Conservation (phyloP, 2,113 vertebrate genomes). For the Tragelaphus strepsiceros region DNA sequence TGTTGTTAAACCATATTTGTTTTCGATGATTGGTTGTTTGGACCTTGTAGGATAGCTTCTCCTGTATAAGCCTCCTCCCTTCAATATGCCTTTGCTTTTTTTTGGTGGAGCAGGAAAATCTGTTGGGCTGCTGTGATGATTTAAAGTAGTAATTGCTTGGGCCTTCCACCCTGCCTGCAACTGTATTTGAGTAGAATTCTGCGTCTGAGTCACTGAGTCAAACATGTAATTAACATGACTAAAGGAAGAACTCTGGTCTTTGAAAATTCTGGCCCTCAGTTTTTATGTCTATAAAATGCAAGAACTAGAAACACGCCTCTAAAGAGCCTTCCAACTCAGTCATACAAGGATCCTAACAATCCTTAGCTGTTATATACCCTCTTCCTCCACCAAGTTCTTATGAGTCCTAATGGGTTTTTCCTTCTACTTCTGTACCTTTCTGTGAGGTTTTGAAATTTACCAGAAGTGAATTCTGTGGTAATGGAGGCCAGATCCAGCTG, state of each 20-base stretch:
- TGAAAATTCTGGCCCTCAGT: slow-evolving; percentile 27
- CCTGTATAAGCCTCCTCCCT: background rate
- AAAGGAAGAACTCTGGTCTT: slow-evolving; percentile 26
- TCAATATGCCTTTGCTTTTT: background rate
- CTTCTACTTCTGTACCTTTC: background rate
- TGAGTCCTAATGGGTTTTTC: background rate
- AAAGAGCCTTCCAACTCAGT: background rate
- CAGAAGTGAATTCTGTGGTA: background rate
- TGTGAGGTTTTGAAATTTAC: background rate
- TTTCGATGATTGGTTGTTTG: background rate
- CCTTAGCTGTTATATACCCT: background rate
- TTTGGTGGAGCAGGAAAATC: slow-evolving; percentile 1
- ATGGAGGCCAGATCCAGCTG: background rate
- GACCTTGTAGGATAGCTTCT: background rate
- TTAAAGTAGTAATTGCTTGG: slow-evolving; percentile 35
- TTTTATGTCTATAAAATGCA: slow-evolving; percentile 8
- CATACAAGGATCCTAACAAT: background rate
- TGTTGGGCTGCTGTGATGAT: background rate
- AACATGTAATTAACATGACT: slow-evolving; percentile 56
- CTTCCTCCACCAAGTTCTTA: background rate
- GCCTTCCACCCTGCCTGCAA: background rate
- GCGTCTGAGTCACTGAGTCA: slow-evolving; percentile 28
- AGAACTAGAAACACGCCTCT: background rate
- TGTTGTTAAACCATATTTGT: background rate
- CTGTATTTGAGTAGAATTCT: slow-evolving; percentile 38